These are phyloP conservation scores for Crypturellus tataupa DNA, from an alignment of 2,797 vertebrate genomes.

Conservation along the genomic window DNA sequence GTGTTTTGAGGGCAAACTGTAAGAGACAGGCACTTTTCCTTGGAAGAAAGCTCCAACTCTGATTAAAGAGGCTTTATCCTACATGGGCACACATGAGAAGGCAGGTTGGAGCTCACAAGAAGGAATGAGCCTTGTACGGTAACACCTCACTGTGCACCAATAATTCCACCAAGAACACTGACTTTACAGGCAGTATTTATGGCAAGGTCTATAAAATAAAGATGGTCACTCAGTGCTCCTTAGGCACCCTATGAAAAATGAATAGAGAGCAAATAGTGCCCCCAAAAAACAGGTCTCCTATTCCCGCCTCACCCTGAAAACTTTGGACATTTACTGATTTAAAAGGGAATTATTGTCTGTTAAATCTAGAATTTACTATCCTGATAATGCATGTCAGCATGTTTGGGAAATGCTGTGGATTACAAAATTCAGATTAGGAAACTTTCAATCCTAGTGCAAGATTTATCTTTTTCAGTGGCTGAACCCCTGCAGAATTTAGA, in stretches of 20 bases:
- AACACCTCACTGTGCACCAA: not conserved
- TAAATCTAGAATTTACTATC: not conserved
- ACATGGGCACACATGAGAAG: not conserved
- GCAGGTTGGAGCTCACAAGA: not conserved
- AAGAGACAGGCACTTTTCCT: not conserved
- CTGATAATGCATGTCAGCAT: not conserved
- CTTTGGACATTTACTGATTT: not conserved
- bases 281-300: too few species aligned
- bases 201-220: too few species aligned
- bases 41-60: not conserved
- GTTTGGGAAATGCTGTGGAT: not conserved
- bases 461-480: not conserved
- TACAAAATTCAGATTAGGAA: not conserved
- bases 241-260: not conserved
- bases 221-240: too few species aligned
- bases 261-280: not conserved
- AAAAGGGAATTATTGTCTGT: not conserved
- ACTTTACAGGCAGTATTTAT: too few species aligned
- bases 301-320: not conserved
- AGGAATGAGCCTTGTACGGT: accelerated
- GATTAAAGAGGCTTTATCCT: not conserved
- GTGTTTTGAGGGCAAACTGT: not conserved
- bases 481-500: not conserved
- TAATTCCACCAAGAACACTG: not conserved
- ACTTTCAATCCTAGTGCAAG: not conserved